These are phyloP conservation scores for Ctenodactylus gundi DNA, from an alignment of 2,113 vertebrate genomes.

Conservation along the genomic window DNA sequence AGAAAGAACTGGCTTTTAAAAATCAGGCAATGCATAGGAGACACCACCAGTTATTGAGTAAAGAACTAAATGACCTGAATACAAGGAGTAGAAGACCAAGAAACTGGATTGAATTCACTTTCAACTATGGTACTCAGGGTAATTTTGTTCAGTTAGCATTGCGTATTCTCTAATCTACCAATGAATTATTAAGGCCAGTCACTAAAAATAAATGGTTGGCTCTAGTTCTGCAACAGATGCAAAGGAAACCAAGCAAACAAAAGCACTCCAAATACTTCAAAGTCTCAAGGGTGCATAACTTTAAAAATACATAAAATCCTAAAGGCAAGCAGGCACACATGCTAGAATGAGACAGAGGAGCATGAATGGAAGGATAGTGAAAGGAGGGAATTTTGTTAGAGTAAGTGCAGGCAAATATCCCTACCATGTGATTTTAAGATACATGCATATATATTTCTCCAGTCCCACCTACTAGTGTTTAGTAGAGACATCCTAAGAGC, in stretches of 20 bases:
- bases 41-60: not conserved
- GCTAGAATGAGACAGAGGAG: not conserved
- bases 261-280: no score
- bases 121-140: not conserved
- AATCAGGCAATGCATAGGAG: not conserved
- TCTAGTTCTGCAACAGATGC: not conserved
- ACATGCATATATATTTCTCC: not conserved
- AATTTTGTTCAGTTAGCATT: not conserved
- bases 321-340: not conserved
- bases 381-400: not conserved
- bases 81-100: not conserved
- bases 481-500: not conserved
- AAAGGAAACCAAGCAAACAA: no score
- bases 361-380: no score
- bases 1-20: not conserved
- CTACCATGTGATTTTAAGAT: not conserved
- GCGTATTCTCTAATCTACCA: fast-evolving
- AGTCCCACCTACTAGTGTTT: not conserved
- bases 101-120: not conserved
- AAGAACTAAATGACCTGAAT: not conserved
- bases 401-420: not conserved
- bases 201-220: not conserved
- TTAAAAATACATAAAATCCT: not conserved
- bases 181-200: not conserved
- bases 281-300: not conserved